These are phyloP conservation scores for Trachurus trachurus DNA, from an alignment of 2,797 vertebrate species.

Conservation along the genomic window DNA sequence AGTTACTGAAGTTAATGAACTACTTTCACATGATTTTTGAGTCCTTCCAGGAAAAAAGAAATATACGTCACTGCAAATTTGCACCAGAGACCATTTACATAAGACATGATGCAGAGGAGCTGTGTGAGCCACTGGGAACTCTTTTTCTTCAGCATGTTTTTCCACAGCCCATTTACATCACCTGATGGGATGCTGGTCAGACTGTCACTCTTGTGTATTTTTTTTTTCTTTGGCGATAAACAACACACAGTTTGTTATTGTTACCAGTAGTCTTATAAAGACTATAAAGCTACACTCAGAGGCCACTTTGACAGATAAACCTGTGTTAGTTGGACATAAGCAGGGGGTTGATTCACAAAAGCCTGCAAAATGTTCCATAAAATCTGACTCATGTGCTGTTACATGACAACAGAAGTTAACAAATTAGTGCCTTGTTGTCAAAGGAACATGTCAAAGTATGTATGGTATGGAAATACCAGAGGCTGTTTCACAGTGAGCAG, in stretches of 20 bases:
- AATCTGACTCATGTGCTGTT: slow-evolving; percentile 7
- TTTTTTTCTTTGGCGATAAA: not conserved
- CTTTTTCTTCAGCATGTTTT: not conserved
- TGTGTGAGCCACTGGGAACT: not conserved
- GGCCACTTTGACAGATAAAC: not conserved
- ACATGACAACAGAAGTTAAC: not conserved
- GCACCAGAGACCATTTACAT: not conserved
- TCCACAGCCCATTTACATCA: not conserved
- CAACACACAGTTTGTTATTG: not conserved
- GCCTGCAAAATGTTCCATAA: not conserved
- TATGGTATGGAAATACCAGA: not conserved
- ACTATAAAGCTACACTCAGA: too few relatives aligned
- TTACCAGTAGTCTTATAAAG: not conserved
- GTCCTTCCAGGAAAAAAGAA: not conserved
- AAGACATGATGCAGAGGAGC: not conserved
- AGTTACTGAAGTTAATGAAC: not conserved
- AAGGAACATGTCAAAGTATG: not conserved
- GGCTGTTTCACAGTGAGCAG: not conserved
- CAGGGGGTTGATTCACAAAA: not conserved
- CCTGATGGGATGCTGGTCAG: not conserved
- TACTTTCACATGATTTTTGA: slow-evolving; percentile 12
- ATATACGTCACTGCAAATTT: not conserved
- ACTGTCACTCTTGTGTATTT: not conserved
- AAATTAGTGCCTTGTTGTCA: slow-evolving; percentile 1
- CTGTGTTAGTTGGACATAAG: not conserved